A percentile compares a stretch with the other conserved stretches of the same genome.
These are phyloP conservation scores for Cyanistes caeruleus DNA, from an alignment of 2,113 vertebrate species.

Conservation along the genomic window DNA sequence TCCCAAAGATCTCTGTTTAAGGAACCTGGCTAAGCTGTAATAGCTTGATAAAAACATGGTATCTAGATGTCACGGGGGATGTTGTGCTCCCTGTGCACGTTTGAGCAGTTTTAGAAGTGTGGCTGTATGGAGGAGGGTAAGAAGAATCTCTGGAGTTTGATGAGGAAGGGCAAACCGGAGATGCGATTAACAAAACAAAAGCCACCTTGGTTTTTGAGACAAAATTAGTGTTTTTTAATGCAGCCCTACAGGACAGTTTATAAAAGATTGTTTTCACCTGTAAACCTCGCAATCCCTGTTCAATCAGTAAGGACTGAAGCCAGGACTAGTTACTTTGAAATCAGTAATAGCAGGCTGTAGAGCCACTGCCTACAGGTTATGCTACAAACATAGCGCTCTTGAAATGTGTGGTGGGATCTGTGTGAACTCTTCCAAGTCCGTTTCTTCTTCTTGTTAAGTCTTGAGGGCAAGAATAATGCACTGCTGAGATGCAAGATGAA, in stretches of 20 bases:
- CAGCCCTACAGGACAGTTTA: neutral
- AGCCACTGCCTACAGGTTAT: neutral
- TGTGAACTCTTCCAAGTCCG: neutral
- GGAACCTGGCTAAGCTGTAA: neutral
- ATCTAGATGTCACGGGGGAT: neutral
- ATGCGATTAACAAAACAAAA: neutral
- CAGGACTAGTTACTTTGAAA: neutral
- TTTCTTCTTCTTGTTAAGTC: neutral
- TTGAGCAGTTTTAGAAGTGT: neutral
- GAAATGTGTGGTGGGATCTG: neutral
- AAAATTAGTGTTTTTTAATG: neutral
- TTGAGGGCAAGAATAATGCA: neutral
- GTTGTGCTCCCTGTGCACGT: neutral
- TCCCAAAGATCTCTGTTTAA: neutral
- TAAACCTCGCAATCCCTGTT: neutral
- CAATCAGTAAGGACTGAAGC: neutral
- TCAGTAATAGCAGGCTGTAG: neutral
- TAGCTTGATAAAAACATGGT: neutral
- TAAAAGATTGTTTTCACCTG: neutral
- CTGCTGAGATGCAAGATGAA: neutral
- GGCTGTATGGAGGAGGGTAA: neutral
- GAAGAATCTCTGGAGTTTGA: neutral
- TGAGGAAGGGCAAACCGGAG: neutral
- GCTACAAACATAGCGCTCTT: neutral
- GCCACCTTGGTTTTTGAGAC: neutral